Conservation (phyloP, 2,113 vertebrate species). For the Melanostigma gelatinosum region DNA sequence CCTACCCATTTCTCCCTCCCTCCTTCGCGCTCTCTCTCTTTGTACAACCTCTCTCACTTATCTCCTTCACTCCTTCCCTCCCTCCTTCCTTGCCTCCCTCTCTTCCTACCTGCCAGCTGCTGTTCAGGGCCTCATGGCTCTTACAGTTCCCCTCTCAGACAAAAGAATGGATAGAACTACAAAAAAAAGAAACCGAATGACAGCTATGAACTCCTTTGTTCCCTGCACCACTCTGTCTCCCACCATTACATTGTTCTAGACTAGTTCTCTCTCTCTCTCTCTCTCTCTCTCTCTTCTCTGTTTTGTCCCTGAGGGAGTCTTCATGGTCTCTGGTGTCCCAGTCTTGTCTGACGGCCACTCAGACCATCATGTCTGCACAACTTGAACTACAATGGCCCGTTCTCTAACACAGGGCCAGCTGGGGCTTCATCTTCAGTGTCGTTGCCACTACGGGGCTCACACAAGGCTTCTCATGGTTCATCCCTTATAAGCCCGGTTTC, state of each 20-base stretch:
- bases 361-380: slow-evolving; percentile 38
- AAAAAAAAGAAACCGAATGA: slow-evolving; percentile 55
- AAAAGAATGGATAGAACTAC: slow-evolving; percentile 69
- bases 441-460: no score
- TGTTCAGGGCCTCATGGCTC: slow-evolving; percentile 77
- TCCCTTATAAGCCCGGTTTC: not conserved
- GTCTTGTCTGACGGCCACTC: slow-evolving; percentile 67
- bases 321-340: slow-evolving; percentile 53
- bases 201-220: slow-evolving; percentile 69
- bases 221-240: slow-evolving; percentile 47
- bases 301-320: slow-evolving; percentile 62
- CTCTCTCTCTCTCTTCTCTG: slow-evolving; percentile 23
- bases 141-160: slow-evolving; percentile 58
- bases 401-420: slow-evolving; percentile 19
- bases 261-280: slow-evolving; percentile 25
- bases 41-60: slow-evolving; percentile 43
- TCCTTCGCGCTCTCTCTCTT: slow-evolving; percentile 20
- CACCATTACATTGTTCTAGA: slow-evolving; percentile 50
- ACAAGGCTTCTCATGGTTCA: not conserved
- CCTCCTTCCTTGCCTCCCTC: slow-evolving; percentile 11
- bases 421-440: slow-evolving; percentile 8
- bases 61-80: slow-evolving; percentile 31
- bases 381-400: slow-evolving; percentile 19
- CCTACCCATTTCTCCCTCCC: slow-evolving; percentile 4
- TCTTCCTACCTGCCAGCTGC: slow-evolving; percentile 91